Evolutionary conservation across 2,888 invertebrate species (phyloP).

Genomic region (Tyria jacobaeae): DNA sequence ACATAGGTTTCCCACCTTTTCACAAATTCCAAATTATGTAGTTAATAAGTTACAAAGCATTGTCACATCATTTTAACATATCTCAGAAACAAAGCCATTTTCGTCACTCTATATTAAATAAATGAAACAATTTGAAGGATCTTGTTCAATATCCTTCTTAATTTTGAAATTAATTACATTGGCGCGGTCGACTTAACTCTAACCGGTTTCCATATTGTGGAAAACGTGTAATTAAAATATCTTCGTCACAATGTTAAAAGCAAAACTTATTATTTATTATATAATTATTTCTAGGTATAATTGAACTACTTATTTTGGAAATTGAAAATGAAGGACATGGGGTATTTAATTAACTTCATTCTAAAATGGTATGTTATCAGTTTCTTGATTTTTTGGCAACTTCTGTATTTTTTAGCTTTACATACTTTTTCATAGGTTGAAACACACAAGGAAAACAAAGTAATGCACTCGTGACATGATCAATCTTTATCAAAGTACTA

Average conservation of each 20-base stretch:
- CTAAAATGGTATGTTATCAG: no score
- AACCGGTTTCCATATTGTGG: not conserved
- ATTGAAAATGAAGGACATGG: no score
- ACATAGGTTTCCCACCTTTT: no score
- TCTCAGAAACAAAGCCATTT: not conserved
- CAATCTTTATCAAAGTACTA: no score
- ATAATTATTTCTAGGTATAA: not conserved
- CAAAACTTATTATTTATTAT: no score
- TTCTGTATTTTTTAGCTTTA: no score
- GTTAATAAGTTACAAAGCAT: not conserved
- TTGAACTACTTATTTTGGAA: not conserved
- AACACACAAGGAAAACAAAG: no score
- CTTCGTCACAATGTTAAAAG: not conserved
- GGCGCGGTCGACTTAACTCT: not conserved
- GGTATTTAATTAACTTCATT: no score
- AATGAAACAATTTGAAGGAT: not conserved
- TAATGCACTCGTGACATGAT: no score
- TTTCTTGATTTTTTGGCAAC: no score
- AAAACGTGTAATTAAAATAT: not conserved
- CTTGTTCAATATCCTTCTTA: not conserved
- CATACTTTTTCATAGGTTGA: no score
- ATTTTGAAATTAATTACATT: slow-evolving; percentile 8
- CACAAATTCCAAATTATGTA: not conserved
- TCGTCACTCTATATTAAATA: not conserved
- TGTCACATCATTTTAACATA: not conserved